phyloP scores from a whole-genome alignment of 2,797 vertebrate species.

The Hoplostethus mediterraneus region DNA sequence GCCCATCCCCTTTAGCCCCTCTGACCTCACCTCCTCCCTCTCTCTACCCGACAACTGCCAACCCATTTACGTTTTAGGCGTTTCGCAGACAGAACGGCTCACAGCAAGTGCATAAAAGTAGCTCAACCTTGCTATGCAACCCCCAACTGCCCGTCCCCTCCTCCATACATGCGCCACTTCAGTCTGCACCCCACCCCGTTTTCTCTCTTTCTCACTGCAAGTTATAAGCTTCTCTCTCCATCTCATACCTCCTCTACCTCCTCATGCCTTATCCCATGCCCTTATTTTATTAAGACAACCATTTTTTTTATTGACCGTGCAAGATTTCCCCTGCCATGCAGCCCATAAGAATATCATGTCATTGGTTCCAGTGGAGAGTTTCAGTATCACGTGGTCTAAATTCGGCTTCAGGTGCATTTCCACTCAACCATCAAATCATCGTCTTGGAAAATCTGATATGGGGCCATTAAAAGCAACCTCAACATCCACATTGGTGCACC shows the following conservation, averaged over 20 bases:
- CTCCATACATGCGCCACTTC: constrained; percentile 16
- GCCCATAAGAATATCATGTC: background rate
- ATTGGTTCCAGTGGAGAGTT: background rate
- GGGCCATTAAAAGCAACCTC: background rate
- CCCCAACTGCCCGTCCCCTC: constrained; percentile 18
- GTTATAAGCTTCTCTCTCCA: constrained; percentile 17
- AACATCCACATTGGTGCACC: background rate
- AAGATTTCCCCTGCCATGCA: no score
- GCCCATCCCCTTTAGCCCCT: constrained; percentile 49
- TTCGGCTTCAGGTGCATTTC: background rate
- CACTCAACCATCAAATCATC: background rate
- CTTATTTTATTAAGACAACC: no score
- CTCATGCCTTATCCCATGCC: no score
- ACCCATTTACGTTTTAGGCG: constrained; percentile 80
- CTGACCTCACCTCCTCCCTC: constrained; percentile 51
- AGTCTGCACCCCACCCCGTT: constrained; percentile 6
- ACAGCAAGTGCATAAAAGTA: constrained; percentile 83
- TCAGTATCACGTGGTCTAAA: background rate
- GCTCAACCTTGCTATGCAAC: constrained; percentile 65
- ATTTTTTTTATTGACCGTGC: no score
- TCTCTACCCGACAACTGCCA: constrained; percentile 67
- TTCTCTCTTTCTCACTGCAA: background rate
- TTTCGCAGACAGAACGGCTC: constrained; percentile 65
- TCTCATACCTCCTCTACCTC: background rate
- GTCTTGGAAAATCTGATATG: background rate